Percentiles rank a stretch among this genome's conserved stretches.
Evolutionary conservation across 2,797 vertebrate species (phyloP).

Genomic region (Platyrinchus mystaceus): DNA sequence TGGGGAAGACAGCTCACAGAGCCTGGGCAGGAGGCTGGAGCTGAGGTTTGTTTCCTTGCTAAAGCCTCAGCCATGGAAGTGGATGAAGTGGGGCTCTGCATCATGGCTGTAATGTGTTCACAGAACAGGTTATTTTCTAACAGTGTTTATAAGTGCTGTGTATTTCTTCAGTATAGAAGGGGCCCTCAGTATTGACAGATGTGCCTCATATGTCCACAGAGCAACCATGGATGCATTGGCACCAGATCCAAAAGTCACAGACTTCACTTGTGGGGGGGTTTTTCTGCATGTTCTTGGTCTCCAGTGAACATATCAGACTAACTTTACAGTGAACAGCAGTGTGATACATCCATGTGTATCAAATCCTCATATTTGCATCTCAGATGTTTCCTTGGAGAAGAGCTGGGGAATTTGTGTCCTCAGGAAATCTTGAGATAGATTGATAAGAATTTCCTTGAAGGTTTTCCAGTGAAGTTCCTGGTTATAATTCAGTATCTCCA

Average conservation of each 20-base stretch:
- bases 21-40: neutral
- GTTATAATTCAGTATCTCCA: constrained; percentile 52
- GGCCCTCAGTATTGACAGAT: neutral
- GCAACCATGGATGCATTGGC: neutral
- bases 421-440: constrained; percentile 64
- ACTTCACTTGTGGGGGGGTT: neutral
- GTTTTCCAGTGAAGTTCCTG: constrained; percentile 62
- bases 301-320: neutral
- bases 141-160: neutral
- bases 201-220: neutral
- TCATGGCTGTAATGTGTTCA: neutral
- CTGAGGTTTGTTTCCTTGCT: neutral
- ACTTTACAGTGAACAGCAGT: neutral
- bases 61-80: neutral
- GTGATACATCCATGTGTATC: neutral
- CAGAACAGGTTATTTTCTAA: neutral
- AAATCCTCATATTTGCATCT: neutral
- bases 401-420: constrained; percentile 67
- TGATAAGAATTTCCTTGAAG: constrained; percentile 52
- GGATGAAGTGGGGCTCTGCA: neutral
- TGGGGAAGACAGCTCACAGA: neutral
- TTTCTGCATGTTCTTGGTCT: neutral
- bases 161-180: neutral
- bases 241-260: constrained; percentile 15
- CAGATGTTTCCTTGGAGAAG: neutral